Evolutionary conservation across 2,888 invertebrate species (phyloP).

Genomic region (Melanostoma scalare): DNA sequence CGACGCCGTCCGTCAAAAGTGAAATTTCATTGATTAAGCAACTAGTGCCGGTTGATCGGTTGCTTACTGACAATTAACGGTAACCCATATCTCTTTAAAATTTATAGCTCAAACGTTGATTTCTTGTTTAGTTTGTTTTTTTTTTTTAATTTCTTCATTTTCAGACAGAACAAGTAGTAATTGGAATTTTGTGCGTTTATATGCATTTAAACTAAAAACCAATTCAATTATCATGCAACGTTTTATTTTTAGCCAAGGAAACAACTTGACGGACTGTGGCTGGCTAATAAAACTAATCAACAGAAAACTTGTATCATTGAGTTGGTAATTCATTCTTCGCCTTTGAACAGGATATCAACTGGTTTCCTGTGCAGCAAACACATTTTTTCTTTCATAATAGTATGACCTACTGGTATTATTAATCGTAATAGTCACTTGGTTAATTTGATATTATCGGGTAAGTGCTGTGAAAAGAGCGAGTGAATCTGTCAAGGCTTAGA

Average conservation of each 20-base stretch:
- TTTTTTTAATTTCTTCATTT: slow-evolving; percentile 6
- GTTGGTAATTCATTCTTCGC: slow-evolving; percentile 25
- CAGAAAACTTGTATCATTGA: background rate
- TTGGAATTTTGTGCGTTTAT: slow-evolving; percentile 38
- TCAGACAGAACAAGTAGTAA: slow-evolving; percentile 24
- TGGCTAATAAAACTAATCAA: background rate
- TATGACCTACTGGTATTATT: slow-evolving; percentile 14
- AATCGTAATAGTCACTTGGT: slow-evolving; percentile 48
- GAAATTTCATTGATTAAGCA: slow-evolving; percentile 66
- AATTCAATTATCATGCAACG: slow-evolving; percentile 42
- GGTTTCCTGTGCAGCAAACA: slow-evolving; percentile 34
- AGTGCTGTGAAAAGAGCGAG: slow-evolving; percentile 39
- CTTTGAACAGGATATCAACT: slow-evolving; percentile 60
- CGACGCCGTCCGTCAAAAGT: slow-evolving; percentile 56
- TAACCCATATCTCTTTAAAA: slow-evolving; percentile 42
- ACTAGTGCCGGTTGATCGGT: slow-evolving; percentile 38
- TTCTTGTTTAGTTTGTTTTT: slow-evolving; percentile 22
- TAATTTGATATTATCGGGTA: slow-evolving; percentile 52
- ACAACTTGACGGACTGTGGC: slow-evolving; percentile 38
- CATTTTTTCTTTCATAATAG: no score
- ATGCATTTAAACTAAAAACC: slow-evolving; percentile 36
- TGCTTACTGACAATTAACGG: slow-evolving; percentile 51
- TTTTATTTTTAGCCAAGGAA: slow-evolving; percentile 17
- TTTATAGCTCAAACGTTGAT: slow-evolving; percentile 37
- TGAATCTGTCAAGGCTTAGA: slow-evolving; percentile 50